Evolutionary conservation across 2,888 invertebrate species (phyloP).

Genomic region (Netelia inedita): DNA sequence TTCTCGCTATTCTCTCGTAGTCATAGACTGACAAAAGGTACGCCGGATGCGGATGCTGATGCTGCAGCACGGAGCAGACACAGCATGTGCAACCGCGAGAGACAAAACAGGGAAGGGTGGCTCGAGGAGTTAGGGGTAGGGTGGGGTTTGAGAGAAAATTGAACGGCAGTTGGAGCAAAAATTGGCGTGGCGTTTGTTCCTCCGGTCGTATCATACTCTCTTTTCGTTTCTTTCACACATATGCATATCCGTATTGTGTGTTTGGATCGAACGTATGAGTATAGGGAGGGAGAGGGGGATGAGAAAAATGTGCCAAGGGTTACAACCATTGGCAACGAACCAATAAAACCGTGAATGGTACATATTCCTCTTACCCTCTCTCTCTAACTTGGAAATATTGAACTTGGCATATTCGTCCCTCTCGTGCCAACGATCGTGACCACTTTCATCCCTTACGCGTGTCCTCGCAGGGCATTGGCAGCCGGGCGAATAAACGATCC

Average conservation of each 20-base stretch:
- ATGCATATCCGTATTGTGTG: background rate
- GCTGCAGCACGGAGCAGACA: conserved; percentile 33
- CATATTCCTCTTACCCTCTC: background rate
- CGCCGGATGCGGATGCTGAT: conserved; percentile 62
- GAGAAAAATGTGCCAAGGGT: conserved; percentile 9
- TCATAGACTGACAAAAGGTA: conserved; percentile 63
- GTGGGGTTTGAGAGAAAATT: conserved; percentile 17
- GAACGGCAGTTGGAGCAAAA: conserved; percentile 46
- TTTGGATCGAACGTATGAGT: conserved; percentile 2
- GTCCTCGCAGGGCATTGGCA: background rate
- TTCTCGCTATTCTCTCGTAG: conserved; percentile 50
- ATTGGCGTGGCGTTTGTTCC: conserved; percentile 61
- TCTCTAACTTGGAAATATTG: background rate
- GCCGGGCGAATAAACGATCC: conserved; percentile 31
- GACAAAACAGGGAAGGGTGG: conserved; percentile 24
- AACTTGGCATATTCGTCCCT: conserved; percentile 13
- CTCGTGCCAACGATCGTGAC: conserved; percentile 13
- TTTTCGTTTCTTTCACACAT: background rate
- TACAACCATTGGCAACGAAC: conserved; percentile 32
- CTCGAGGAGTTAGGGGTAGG: background rate
- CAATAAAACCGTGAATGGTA: conserved; percentile 26
- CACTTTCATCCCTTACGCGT: conserved; percentile 4
- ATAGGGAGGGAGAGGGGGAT: background rate
- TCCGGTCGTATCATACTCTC: conserved; percentile 40
- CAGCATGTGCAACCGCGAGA: conserved; percentile 21